Percentiles rank a stretch among this genome's conserved stretches.
phyloP scores from a whole-genome alignment of 2,888 invertebrate species.

The Ischnura elegans region DNA sequence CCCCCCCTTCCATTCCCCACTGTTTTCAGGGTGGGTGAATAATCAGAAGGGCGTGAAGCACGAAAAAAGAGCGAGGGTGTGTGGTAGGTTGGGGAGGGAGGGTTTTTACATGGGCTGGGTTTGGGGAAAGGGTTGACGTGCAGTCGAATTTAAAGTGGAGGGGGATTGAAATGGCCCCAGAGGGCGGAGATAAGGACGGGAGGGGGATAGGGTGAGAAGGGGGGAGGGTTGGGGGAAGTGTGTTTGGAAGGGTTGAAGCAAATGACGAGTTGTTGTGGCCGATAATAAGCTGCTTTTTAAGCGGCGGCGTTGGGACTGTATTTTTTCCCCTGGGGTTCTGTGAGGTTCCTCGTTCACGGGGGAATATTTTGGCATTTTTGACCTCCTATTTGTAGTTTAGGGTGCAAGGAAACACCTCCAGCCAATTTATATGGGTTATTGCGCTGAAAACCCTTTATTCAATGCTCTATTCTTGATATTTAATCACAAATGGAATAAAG shows the following conservation, averaged over 20 bases:
- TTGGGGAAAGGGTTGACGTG: background rate
- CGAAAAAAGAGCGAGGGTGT: slow-evolving; percentile 51
- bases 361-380: slow-evolving; percentile 3
- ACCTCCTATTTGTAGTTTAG: background rate
- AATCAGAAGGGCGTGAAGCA: slow-evolving; percentile 66
- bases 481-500: no score
- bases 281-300: slow-evolving; percentile 38
- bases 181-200: background rate
- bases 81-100: background rate
- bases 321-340: background rate
- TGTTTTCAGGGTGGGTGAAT: slow-evolving; percentile 60
- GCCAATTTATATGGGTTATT: background rate
- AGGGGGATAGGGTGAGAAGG: background rate
- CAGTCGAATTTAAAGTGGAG: background rate
- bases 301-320: background rate
- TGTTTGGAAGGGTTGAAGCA: background rate
- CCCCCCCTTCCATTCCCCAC: slow-evolving; percentile 7
- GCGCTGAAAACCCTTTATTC: background rate
- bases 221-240: background rate
- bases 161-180: background rate
- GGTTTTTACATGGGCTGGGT: background rate
- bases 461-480: background rate
- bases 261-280: slow-evolving; percentile 37
- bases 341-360: background rate
- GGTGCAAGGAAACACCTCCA: background rate